phyloP scores from a whole-genome alignment of 2,797 vertebrate genomes.

The Mus spretus region DNA sequence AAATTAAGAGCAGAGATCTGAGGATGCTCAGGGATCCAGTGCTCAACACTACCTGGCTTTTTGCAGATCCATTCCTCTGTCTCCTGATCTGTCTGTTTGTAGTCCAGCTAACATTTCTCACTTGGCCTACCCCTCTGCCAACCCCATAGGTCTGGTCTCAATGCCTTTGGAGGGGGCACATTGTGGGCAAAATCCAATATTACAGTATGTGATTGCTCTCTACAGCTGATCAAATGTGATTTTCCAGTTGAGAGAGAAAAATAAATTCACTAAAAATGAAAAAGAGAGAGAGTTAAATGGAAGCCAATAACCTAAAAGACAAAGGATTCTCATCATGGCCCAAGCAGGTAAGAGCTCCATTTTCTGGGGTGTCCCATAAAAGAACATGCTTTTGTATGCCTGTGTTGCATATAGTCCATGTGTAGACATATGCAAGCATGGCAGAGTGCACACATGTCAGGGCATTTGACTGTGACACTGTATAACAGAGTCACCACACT shows the following conservation, averaged over 20 bases:
- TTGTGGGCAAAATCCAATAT: constrained; percentile 75
- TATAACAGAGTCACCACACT: neutral
- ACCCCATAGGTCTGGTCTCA: neutral
- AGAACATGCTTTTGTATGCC: neutral
- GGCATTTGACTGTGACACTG: neutral
- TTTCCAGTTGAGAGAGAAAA: constrained; percentile 85
- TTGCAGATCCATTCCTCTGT: neutral
- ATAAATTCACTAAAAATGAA: constrained; percentile 76
- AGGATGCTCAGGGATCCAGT: neutral
- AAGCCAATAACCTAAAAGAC: constrained; percentile 54
- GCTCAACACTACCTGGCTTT: neutral
- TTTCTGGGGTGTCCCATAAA: neutral
- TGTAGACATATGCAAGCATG: neutral
- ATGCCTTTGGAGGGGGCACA: neutral
- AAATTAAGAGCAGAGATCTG: constrained; percentile 35
- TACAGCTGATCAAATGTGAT: constrained; percentile 84
- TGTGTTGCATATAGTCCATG: neutral
- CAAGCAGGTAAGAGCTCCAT: neutral
- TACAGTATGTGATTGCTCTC: constrained; percentile 81
- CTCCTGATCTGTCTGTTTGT: neutral
- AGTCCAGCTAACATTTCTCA: neutral
- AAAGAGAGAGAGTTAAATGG: neutral
- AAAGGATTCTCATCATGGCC: neutral
- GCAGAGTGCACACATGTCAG: neutral
- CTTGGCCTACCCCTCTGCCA: neutral